Evolutionary conservation across 2,113 vertebrate genomes (phyloP).

Genomic region (Capra hircus): DNA sequence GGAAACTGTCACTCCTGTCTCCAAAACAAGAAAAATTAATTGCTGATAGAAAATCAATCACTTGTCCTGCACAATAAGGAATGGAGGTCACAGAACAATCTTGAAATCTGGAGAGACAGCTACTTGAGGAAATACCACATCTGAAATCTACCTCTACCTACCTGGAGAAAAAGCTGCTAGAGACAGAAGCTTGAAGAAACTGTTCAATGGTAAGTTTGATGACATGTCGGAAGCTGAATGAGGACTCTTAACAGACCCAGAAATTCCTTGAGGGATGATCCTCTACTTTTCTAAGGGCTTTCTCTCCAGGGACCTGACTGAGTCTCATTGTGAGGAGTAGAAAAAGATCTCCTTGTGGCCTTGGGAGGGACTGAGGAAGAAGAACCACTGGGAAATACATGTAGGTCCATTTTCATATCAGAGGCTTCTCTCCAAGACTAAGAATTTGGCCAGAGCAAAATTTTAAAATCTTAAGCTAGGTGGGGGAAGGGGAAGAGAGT

Average conservation of each 20-base stretch:
- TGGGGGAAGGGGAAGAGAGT: not conserved
- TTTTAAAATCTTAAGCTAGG: not conserved
- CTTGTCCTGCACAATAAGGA: not conserved
- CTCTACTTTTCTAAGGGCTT: not conserved
- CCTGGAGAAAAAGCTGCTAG: not conserved
- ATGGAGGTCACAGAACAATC: not conserved
- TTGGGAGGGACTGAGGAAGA: not conserved
- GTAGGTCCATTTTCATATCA: not conserved
- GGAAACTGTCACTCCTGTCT: not conserved
- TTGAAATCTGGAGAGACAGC: not conserved
- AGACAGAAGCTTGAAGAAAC: not conserved
- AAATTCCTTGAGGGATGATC: not conserved
- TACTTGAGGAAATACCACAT: not conserved
- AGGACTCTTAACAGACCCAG: not conserved
- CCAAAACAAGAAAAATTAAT: not conserved
- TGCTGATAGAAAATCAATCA: not conserved
- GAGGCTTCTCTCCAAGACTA: not conserved
- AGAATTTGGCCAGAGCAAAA: not conserved
- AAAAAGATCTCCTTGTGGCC: not conserved
- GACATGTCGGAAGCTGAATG: not conserved
- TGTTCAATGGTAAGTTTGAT: not conserved
- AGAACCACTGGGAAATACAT: not conserved
- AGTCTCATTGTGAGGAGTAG: not conserved
- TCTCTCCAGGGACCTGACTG: not conserved
- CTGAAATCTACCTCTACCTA: not conserved